A percentile compares a stretch with the other conserved stretches of the same genome.
Conservation (phyloP, 2,888 invertebrate genomes). For the Bellardia pandia region DNA sequence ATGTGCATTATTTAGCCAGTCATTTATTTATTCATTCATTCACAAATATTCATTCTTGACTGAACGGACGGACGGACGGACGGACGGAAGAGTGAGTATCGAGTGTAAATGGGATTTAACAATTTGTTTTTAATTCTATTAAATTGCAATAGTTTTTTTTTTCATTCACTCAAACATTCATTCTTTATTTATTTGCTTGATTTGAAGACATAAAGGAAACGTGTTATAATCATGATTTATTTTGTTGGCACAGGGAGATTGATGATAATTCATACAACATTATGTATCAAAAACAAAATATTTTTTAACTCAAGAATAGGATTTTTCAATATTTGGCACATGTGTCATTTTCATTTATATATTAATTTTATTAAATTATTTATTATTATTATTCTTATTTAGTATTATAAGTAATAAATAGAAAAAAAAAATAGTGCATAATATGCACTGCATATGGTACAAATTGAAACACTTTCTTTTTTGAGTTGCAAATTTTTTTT, state of each 20-base stretch:
- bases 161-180: neutral
- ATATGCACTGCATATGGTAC: no score
- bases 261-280: neutral
- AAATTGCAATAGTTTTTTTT: conserved; percentile 30
- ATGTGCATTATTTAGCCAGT: neutral
- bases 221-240: conserved; percentile 13
- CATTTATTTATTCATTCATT: neutral
- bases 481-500: no score
- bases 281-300: no score
- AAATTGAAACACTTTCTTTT: no score
- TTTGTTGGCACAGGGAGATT: neutral
- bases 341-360: no score
- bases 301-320: no score
- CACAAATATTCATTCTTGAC: conserved; percentile 14
- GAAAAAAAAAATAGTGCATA: no score
- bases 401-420: no score
- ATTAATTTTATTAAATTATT: no score
- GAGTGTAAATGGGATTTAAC: conserved; percentile 35
- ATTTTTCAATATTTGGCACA: no score
- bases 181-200: conserved; percentile 28
- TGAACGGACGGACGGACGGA: neutral
- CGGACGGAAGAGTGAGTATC: neutral
- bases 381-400: no score
- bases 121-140: conserved; percentile 55
- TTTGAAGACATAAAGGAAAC: conserved; percentile 25